Evolutionary conservation across 2,113 vertebrate genomes (phyloP).

Genomic region (Hyperopisus bebe): DNA sequence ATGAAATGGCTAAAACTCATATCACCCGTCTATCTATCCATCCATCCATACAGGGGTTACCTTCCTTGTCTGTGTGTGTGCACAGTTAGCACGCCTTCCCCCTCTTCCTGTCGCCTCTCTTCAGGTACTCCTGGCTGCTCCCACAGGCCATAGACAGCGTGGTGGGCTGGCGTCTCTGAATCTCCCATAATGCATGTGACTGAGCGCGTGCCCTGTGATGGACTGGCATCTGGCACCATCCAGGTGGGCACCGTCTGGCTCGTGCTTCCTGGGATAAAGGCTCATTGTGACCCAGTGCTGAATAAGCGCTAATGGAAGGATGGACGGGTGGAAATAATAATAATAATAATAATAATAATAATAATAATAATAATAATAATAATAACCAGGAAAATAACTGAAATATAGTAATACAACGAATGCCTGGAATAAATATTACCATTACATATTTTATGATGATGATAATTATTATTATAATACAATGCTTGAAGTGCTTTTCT

Average conservation of each 20-base stretch:
- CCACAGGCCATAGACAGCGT: not conserved
- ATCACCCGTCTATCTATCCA: not conserved
- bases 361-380: not conserved
- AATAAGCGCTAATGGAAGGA: not conserved
- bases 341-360: not conserved
- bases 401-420: not conserved
- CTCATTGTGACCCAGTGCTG: not conserved
- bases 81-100: not conserved
- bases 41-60: not conserved
- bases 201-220: not conserved
- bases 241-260: not conserved
- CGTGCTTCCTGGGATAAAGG: not conserved
- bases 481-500: not conserved
- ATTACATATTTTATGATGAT: not conserved
- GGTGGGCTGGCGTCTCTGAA: not conserved
- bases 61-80: not conserved
- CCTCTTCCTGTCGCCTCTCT: not conserved
- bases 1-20: not conserved
- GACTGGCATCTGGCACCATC: not conserved
- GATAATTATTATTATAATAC: not conserved
- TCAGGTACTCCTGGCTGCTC: not conserved
- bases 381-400: not conserved
- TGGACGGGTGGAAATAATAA: not conserved
- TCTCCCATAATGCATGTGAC: not conserved
- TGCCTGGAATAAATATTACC: not conserved